Evolutionary conservation across 2,113 vertebrate genomes (phyloP), one percentile per base, ranked within the genome.

Genomic region (Brienomyrus longianalis): DNA sequence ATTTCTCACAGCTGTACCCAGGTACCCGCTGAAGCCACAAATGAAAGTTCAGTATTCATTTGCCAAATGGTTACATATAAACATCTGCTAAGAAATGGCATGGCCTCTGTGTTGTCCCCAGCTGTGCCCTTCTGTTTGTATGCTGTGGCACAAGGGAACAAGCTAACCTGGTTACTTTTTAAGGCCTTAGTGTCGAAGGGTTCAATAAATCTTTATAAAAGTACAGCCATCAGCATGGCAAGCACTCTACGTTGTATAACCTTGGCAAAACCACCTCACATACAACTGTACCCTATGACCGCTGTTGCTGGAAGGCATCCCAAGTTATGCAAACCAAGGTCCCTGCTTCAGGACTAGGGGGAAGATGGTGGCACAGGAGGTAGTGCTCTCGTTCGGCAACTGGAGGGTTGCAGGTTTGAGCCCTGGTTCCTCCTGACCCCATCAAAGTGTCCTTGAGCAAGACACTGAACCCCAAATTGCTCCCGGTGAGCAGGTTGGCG

Each of bases 261-360:
- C 62, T 9, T 90, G 89, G 86, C 74, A 90, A 50, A 15, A 31
- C 52, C 17, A 1, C 10, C 39, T 62, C 19, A 39, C 47, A 47
- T 85, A 17, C 13, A 6, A 39, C n/a, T 21, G 21, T 43, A 15
- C 70, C 70, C 39, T 86, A 47, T 88, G 91, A 91, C 86, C 90
- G 89, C 3, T 90, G 23, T 87, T 90, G 48, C 90, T 89, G 90
- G 39, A 91, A 90, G 90, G 84, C 90, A 7, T 1, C 39, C 86
- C 45, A 39, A 85, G 21, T 85, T 92, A 92, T 66, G 17, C 84
- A 91, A 91, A 93, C 35, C 88, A 88, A 88, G 10, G 88, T 74
- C 77, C 84, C 91, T 89, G 93, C 92, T 91, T 90, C 83, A 80
- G 80, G 86, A 92, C 88, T 47, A 47, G n/a, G n/a, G n/a, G n/a